Percentiles rank a stretch among this genome's conserved stretches.
phyloP scores from a whole-genome alignment of 1,140 invertebrate species.

The Drosophila albomicans region DNA sequence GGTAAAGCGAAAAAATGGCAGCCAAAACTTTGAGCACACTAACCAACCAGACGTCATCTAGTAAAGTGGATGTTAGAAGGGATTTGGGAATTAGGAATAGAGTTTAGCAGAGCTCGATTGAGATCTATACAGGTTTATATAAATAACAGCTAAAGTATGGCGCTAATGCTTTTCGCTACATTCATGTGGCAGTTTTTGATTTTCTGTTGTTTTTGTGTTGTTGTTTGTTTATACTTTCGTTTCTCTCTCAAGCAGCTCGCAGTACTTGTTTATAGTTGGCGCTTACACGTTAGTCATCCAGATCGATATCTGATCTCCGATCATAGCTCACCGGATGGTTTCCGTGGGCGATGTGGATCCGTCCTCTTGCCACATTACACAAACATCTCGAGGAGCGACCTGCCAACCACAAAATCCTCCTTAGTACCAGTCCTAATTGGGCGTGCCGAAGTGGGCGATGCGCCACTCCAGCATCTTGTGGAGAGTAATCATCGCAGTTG shows the following conservation, averaged over 20 bases:
- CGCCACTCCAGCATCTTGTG: conserved; percentile 97
- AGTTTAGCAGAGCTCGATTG: conserved; percentile 51
- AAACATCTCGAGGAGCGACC: no score
- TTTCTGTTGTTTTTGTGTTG: conserved; percentile 30
- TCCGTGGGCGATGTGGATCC: conserved; percentile 86
- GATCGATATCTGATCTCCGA: conserved; percentile 88
- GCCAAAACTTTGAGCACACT: conserved; percentile 26
- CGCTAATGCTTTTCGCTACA: conserved; percentile 77
- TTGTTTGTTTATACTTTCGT: conserved; percentile 8
- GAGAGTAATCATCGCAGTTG: conserved; percentile 97
- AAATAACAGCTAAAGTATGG: conserved; percentile 77
- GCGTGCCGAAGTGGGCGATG: conserved; percentile 91
- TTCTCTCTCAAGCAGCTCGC: no score
- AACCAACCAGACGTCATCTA: conserved; percentile 9
- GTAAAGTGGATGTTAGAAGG: conserved; percentile 23
- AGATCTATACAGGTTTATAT: conserved; percentile 73
- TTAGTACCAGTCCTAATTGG: conserved; percentile 93
- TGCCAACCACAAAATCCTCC: no score
- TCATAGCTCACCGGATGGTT: conserved; percentile 88
- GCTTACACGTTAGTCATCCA: conserved; percentile 85
- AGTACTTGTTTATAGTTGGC: conserved; percentile 18
- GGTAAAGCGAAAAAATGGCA: conserved; percentile 41
- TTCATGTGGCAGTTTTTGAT: conserved; percentile 77
- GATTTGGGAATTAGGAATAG: conserved; percentile 1
- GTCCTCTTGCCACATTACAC: no score